These are phyloP conservation scores for Anser brachyrhynchus DNA, from an alignment of 2,113 vertebrate genomes.

Conservation along the genomic window DNA sequence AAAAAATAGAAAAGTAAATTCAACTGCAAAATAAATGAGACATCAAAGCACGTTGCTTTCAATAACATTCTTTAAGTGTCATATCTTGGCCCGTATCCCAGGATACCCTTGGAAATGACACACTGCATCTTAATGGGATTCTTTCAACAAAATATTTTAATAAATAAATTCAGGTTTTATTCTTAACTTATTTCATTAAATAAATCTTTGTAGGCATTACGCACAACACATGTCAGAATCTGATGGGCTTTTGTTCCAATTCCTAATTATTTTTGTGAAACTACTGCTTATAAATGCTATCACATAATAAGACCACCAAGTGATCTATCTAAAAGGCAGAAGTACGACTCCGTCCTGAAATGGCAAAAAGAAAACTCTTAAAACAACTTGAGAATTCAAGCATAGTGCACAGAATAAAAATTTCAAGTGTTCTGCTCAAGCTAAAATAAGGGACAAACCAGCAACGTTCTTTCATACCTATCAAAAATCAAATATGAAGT, in stretches of 20 bases:
- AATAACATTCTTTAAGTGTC: conserved; percentile 62
- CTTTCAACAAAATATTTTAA: conserved; percentile 65
- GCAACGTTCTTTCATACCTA: not conserved
- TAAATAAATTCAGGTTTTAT: conserved; percentile 59
- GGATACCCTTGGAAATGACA: conserved; percentile 66
- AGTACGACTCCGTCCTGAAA: not conserved
- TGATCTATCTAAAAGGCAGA: not conserved
- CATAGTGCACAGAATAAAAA: not conserved
- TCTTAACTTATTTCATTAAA: conserved; percentile 48
- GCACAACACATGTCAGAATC: conserved; percentile 25
- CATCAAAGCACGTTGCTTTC: conserved; percentile 30
- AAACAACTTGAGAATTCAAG: not conserved
- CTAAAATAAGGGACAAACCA: not conserved
- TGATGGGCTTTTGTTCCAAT: conserved; percentile 31
- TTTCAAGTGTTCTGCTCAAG: not conserved
- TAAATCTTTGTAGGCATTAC: conserved; percentile 32
- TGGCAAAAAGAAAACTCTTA: not conserved
- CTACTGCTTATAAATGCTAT: not conserved
- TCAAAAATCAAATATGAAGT: not conserved
- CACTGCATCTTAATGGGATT: conserved; percentile 39
- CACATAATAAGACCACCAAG: not conserved
- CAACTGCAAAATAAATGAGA: conserved; percentile 58
- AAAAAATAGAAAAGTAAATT: conserved; percentile 31
- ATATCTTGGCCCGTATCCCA: conserved; percentile 63
- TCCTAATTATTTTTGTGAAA: conserved; percentile 49